Percentiles rank a stretch among this genome's conserved stretches.
Conservation (phyloP, 1,140 invertebrate species). For the Portunus trituberculatus region DNA sequence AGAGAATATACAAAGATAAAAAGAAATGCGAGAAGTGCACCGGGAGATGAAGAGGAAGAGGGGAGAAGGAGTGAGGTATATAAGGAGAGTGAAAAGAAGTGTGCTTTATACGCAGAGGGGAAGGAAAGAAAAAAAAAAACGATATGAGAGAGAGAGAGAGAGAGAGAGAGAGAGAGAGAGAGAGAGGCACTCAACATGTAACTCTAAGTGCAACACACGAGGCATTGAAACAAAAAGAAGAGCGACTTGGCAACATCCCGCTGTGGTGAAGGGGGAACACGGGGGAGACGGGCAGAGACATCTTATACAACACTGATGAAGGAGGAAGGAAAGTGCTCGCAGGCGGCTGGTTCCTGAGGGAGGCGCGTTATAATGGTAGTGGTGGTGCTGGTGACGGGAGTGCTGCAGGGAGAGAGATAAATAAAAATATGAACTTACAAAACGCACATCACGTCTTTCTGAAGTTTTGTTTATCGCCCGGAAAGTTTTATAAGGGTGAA, state of each 20-base stretch:
- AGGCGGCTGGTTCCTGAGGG: neutral
- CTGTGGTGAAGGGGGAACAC: neutral
- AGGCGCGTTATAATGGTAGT: neutral
- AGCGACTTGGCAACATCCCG: neutral
- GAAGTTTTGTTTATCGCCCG: too few species aligned
- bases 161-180: neutral
- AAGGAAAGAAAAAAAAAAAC: too few species aligned
- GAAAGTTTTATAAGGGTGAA: too few species aligned
- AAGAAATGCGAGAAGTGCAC: neutral
- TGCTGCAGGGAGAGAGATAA: neutral
- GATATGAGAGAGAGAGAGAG: neutral
- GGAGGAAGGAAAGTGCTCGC: too few species aligned
- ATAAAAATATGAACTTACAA: neutral
- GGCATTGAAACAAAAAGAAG: neutral
- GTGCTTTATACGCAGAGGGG: too few species aligned
- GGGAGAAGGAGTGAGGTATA: neutral
- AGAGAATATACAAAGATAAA: neutral
- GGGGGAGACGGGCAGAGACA: too few species aligned
- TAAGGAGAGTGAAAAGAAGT: neutral
- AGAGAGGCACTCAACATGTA: neutral
- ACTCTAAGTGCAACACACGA: neutral
- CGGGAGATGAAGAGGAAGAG: neutral
- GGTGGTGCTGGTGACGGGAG: neutral
- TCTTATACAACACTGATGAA: too few species aligned
- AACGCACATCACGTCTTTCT: too few species aligned